These are phyloP conservation scores for Drosophila tsacasi DNA, from an alignment of 1,140 invertebrate species.

Conservation along the genomic window DNA sequence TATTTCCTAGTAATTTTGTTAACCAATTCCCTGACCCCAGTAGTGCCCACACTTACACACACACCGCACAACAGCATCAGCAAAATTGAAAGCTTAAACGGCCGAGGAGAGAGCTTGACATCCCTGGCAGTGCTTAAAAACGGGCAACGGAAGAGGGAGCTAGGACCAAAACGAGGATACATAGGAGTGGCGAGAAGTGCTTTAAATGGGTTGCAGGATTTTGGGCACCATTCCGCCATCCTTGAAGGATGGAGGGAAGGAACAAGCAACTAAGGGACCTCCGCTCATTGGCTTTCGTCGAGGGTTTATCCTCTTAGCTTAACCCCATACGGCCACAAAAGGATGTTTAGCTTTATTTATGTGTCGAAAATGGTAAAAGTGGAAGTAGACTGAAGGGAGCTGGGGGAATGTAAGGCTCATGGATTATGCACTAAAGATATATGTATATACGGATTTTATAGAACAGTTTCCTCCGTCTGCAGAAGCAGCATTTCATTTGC, in stretches of 20 bases:
- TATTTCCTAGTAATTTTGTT: not conserved
- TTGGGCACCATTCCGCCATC: conserved; percentile 28
- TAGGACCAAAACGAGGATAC: conserved; percentile 8
- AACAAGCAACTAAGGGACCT: conserved; percentile 5
- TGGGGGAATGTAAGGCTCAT: conserved; percentile 15
- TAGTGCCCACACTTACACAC: conserved; percentile 20
- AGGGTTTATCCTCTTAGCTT: conserved; percentile 60
- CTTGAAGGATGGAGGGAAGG: conserved; percentile 14
- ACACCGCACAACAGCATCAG: conserved; percentile 21
- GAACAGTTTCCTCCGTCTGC: not conserved
- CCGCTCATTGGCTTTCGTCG: conserved; percentile 61
- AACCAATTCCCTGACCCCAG: not conserved
- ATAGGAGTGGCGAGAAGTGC: conserved; percentile 49
- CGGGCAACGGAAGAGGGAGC: conserved; percentile 31
- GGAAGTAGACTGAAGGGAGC: conserved; percentile 7
- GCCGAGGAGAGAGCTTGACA: conserved; percentile 50
- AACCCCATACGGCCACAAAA: conserved; percentile 72
- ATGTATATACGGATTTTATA: not conserved
- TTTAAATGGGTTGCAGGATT: conserved; percentile 58
- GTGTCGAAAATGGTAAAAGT: conserved; percentile 42
- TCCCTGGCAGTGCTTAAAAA: conserved; percentile 49
- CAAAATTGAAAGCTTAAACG: conserved; percentile 74
- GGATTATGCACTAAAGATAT: conserved; percentile 27
- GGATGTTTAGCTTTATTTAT: conserved; percentile 77
- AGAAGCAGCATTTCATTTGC: not conserved